These are phyloP conservation scores for Trachelipus rathkii DNA, from an alignment of 1,140 invertebrate species.

Conservation along the genomic window DNA sequence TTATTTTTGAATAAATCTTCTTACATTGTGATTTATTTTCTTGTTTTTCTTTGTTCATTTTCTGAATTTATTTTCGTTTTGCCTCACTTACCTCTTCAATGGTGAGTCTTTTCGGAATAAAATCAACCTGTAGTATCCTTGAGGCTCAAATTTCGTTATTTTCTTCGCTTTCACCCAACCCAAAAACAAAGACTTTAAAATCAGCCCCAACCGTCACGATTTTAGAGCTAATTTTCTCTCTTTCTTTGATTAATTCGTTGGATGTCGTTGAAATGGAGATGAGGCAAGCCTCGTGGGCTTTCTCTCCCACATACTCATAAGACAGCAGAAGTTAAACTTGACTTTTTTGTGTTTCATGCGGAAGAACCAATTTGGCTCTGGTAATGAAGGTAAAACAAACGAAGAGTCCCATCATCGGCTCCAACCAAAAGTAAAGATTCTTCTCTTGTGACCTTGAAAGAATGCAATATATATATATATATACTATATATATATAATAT, in stretches of 20 bases:
- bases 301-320: no score
- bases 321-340: slow-evolving; percentile 4
- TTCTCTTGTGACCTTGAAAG: not conserved
- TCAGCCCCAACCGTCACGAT: not conserved
- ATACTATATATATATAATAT: not conserved
- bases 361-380: not conserved
- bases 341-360: not conserved
- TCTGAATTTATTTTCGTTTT: no score
- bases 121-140: not conserved
- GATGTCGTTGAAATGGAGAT: not conserved
- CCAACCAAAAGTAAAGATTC: not conserved
- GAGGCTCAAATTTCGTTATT: slow-evolving; percentile 3
- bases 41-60: no score
- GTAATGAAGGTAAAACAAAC: not conserved
- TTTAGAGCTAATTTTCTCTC: not conserved
- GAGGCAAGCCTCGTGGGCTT: not conserved
- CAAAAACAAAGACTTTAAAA: not conserved
- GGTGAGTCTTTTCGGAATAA: not conserved
- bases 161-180: not conserved
- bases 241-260: not conserved
- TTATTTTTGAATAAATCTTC: no score
- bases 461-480: not conserved
- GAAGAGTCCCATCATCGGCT: not conserved
- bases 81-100: not conserved
- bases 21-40: no score